Evolutionary conservation across 2,797 vertebrate genomes (phyloP), one percentile per base, ranked within the genome.

Genomic region (Cryptoblepharus egeriae): DNA sequence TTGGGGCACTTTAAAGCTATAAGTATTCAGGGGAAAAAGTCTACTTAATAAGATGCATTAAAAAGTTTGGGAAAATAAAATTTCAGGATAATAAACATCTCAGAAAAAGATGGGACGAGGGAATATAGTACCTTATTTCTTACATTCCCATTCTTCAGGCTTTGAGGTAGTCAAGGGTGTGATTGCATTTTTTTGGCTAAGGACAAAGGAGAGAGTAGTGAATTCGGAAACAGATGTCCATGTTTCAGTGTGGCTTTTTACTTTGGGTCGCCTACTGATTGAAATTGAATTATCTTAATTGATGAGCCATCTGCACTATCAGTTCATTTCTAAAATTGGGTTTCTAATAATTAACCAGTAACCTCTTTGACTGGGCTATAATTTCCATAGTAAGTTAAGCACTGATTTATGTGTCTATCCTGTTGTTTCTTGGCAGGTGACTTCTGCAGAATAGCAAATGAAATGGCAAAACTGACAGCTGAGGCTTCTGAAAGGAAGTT

Each of bases 251-350:
- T 49, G 45, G 55, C 45, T n/a, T 78, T 30, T 55, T 39, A 13
- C 30, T 18, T 7, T 73, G 58, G 30, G 7, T 61, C 57, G 64
- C 32, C 32, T 70, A 18, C 58, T 64, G 52, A 61, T 77, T 70
- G 52, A 71, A 28, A 77, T 26, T 77, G 45, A 26, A 57, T 64
- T 77, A 71, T 55, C 45, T 72, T 83, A 52, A 64, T 77, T 72
- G 37, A 35, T 77, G 32, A 81, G 7, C 45, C 24, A 65, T 39
- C 61, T 63, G 35, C 28, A 12, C 67, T 63, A 71, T 64, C 7
- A 72, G 52, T 57, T 63, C 18, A n/a, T 58, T 72, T 64, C 20
- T 37, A 30, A 37, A 70, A 64, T 77, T 64, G 67, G 28, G 52
- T 60, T 64, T n/a, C 77, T 61, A 39, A 69, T 39, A 11, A 68